These are phyloP conservation scores for Odontocerum albicorne DNA, from an alignment of 2,888 invertebrate genomes.

Conservation along the genomic window DNA sequence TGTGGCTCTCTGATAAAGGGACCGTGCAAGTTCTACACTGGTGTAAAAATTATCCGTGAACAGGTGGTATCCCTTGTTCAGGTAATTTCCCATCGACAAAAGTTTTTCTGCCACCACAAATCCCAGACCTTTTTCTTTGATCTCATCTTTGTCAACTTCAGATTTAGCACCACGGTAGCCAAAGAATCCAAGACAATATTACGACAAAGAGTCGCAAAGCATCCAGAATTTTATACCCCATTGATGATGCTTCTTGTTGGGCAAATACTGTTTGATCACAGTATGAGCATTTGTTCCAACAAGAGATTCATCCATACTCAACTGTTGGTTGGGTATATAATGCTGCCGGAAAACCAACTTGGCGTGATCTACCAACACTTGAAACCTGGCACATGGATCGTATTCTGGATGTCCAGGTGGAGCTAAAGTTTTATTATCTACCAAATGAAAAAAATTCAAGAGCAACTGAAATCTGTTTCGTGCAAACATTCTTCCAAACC, in stretches of 20 bases:
- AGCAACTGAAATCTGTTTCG: conserved; percentile 37
- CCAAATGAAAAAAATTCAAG: conserved; percentile 32
- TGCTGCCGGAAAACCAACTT: conserved; percentile 36
- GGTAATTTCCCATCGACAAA: conserved; percentile 36
- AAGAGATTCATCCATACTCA: conserved; percentile 38
- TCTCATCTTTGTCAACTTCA: conserved; percentile 32
- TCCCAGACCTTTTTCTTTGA: conserved; percentile 37
- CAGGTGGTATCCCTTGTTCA: conserved; percentile 39
- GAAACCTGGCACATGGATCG: conserved; percentile 33
- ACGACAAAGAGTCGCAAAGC: conserved; percentile 37
- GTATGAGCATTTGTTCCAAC: conserved; percentile 38
- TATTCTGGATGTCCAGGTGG: conserved; percentile 35
- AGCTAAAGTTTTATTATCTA: conserved; percentile 25
- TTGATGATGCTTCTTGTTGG: conserved; percentile 39
- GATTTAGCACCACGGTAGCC: conserved; percentile 36
- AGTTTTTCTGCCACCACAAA: conserved; percentile 37
- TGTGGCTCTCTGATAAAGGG: conserved; percentile 30
- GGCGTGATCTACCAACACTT: conserved; percentile 37
- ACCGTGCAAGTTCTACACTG: conserved; percentile 32
- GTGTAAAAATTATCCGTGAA: conserved; percentile 38
- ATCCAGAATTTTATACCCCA: conserved; percentile 39
- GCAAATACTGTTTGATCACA: conserved; percentile 37
- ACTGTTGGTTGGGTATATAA: conserved; percentile 36
- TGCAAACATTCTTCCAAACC: conserved; percentile 31
- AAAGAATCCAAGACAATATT: conserved; percentile 39